phyloP scores from a whole-genome alignment of 2,888 invertebrate species.

The Tortricodes alternella region DNA sequence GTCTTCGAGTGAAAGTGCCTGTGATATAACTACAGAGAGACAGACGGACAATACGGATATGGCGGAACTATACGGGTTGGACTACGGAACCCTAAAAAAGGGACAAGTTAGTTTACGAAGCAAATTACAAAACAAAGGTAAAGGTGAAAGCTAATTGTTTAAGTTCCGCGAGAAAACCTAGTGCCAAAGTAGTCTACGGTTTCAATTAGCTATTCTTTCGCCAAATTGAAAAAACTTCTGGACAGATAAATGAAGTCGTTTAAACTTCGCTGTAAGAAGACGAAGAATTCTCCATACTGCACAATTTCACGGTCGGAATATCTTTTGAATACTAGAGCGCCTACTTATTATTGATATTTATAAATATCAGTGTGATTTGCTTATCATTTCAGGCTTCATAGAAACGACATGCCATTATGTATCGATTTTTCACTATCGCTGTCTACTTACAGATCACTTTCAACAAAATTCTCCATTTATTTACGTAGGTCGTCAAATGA shows the following conservation, averaged over 20 bases:
- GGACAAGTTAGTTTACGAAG: not conserved
- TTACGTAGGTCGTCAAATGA: not conserved
- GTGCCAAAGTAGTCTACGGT: constrained; percentile 4
- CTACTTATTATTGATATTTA: too few relatives aligned
- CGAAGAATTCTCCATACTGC: too few relatives aligned
- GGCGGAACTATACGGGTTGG: too few relatives aligned
- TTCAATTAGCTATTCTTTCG: not conserved
- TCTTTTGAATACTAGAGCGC: too few relatives aligned
- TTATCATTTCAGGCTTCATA: not conserved
- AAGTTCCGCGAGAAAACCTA: constrained; percentile 2
- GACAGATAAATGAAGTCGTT: not conserved
- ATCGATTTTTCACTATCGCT: not conserved
- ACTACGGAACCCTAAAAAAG: not conserved
- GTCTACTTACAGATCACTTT: not conserved
- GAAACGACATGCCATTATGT: not conserved
- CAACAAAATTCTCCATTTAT: not conserved
- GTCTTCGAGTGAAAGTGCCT: too few relatives aligned
- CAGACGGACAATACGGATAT: too few relatives aligned
- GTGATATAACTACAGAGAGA: too few relatives aligned
- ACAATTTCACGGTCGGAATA: too few relatives aligned
- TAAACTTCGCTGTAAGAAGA: not conserved
- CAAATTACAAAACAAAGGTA: not conserved
- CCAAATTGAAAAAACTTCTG: constrained; percentile 19
- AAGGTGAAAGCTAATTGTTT: constrained; percentile 9
- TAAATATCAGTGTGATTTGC: not conserved